These are phyloP conservation scores for Tauraco erythrolophus DNA, from an alignment of 2,113 vertebrate species.

Conservation along the genomic window DNA sequence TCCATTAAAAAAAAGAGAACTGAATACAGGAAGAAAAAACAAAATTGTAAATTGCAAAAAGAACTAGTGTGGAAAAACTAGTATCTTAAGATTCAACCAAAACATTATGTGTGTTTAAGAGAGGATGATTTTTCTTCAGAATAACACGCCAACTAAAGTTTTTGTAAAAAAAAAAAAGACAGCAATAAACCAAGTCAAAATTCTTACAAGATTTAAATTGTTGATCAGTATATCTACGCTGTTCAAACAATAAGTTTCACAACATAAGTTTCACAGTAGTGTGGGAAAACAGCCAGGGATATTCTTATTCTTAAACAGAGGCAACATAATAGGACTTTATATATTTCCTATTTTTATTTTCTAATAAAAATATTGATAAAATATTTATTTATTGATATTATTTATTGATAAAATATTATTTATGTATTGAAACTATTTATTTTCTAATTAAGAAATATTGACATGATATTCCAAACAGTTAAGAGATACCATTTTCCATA, in stretches of 20 bases:
- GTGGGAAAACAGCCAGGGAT: neutral
- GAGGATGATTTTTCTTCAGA: neutral
- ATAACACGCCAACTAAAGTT: neutral
- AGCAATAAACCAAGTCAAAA: neutral
- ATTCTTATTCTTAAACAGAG: neutral
- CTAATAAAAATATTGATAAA: no score
- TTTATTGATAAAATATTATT: no score
- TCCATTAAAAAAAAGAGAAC: neutral
- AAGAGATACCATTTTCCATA: neutral
- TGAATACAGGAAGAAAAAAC: neutral
- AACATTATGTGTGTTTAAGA: neutral
- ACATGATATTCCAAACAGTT: neutral
- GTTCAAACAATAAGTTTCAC: neutral
- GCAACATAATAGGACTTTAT: neutral
- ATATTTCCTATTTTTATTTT: neutral
- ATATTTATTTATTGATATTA: no score
- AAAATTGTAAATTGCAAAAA: neutral
- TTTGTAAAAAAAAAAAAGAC: neutral
- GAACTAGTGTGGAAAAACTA: neutral
- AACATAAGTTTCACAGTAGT: neutral
- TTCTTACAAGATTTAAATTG: neutral
- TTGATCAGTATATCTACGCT: neutral
- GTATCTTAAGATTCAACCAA: neutral
- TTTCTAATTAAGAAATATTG: neutral
- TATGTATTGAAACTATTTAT: no score